Evolutionary conservation across 2,888 invertebrate genomes (phyloP), one percentile per base, ranked within the genome.

Genomic region (Dichetophora obliterata): DNA sequence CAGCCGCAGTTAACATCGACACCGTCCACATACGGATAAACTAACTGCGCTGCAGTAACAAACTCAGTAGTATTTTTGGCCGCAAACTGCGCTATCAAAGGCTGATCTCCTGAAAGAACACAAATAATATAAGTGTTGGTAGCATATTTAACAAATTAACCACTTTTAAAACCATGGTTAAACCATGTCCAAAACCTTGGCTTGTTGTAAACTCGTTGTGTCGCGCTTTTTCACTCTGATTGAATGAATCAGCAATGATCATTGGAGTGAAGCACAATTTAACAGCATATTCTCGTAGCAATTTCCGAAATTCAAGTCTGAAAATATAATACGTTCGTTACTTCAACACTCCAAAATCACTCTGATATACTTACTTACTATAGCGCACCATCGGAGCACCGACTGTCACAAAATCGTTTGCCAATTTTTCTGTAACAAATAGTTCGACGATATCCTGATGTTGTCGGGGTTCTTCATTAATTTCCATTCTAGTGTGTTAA

Each of bases 1-100:
- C 99, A 99, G 0, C 99, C 99, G 91, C 99, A 99, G 88, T 99
- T 99, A 50, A 99, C 90, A 90, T 99, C 99, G 2, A 98, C 94
- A 6, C 99, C 99, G 91, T 96, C 94, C 75, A 95, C 93, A 90
- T 94, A 95, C 91, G 94, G 94, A 81, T 94, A 93, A 50, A 98
- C 92, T 80, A 98, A 90, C 90, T 95, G 93, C 4, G 98, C 92
- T 31, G 98, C 98, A 85, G 92, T 92, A 3, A 95, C 92, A 89
- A 98, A 96, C 87, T 98, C 97, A 80, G 92, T 89, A 0, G 93
- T 90, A 85, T 93, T 94, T 83, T 95, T 96, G 0, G 98, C 95
- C 54, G 98, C 99, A 92, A 99, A 98, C 89, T 99, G 99, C 0
- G 95, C 96, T 81, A 99, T 93, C 50, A 98, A 86, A 0, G 99